Conservation (phyloP, 1,140 invertebrate species). For the Plectus sambesii region DNA sequence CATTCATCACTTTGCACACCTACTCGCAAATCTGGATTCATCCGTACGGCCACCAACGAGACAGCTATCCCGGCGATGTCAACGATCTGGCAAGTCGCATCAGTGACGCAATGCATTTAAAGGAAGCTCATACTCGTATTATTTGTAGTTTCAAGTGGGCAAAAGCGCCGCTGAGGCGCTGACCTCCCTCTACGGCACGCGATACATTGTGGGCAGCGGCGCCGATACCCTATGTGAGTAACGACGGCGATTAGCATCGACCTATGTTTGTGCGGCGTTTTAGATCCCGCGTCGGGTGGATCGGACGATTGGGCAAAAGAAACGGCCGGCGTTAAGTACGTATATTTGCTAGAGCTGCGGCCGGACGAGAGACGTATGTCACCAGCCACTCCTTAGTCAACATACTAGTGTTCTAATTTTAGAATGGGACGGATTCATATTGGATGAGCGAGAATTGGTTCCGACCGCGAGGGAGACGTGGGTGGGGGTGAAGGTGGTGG, state of each 20-base stretch:
- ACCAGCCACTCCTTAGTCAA: neutral
- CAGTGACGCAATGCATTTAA: neutral
- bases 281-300: slow-evolving; percentile 43
- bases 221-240: slow-evolving; percentile 37
- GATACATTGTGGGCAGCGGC: slow-evolving; percentile 41
- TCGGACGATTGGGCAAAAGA: slow-evolving; percentile 45
- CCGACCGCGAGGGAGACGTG: slow-evolving; percentile 43
- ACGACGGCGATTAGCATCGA: neutral
- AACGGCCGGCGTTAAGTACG: slow-evolving; percentile 38
- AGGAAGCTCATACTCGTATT: neutral
- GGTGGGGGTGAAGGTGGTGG: slow-evolving; percentile 43
- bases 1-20: slow-evolving; percentile 43
- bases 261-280: slow-evolving; percentile 13
- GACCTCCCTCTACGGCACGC: slow-evolving; percentile 39
- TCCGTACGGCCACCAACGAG: slow-evolving; percentile 42
- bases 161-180: slow-evolving; percentile 37
- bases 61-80: slow-evolving; percentile 43
- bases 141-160: slow-evolving; percentile 41
- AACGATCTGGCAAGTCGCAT: slow-evolving; percentile 34
- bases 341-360: slow-evolving; percentile 40
- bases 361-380: slow-evolving; percentile 43
- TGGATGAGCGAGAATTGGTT: slow-evolving; percentile 40
- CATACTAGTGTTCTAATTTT: slow-evolving; percentile 15
- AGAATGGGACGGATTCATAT: slow-evolving; percentile 45
- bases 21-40: slow-evolving; percentile 47